phyloP scores from a whole-genome alignment of 2,797 vertebrate species.

The Lepus oiostolus region DNA sequence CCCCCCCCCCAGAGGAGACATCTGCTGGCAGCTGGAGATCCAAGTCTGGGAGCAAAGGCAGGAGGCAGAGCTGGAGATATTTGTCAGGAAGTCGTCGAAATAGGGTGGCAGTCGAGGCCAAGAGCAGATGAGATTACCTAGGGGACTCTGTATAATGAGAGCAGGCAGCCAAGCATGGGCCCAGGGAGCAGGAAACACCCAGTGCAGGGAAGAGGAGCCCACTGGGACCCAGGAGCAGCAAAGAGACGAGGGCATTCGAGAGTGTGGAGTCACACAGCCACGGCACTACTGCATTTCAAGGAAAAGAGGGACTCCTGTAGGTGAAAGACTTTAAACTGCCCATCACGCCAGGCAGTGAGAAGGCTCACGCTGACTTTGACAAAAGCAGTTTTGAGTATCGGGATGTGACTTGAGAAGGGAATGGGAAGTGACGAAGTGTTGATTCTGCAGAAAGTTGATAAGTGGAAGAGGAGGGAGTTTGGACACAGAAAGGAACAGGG shows the following conservation, averaged over 20 bases:
- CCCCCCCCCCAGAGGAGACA: not conserved
- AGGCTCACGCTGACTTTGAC: not conserved
- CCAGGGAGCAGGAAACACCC: not conserved
- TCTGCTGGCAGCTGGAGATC: not conserved
- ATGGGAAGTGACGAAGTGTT: not conserved
- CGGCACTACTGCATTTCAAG: not conserved
- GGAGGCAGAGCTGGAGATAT: not conserved
- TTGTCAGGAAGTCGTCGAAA: not conserved
- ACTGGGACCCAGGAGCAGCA: not conserved
- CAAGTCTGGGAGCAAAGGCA: not conserved
- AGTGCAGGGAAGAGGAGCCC: not conserved
- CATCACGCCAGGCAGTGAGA: not conserved
- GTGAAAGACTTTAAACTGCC: not conserved
- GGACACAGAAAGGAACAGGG: not conserved
- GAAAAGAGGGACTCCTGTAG: not conserved
- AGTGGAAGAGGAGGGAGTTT: not conserved
- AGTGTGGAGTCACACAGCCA: not conserved
- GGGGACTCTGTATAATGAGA: not conserved
- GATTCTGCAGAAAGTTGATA: not conserved
- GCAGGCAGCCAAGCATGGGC: not conserved
- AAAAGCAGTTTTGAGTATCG: not conserved
- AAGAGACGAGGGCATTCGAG: not conserved
- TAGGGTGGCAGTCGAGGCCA: not conserved
- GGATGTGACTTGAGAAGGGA: slow-evolving; percentile 5
- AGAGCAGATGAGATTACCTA: not conserved